A percentile compares a stretch with the other conserved stretches of the same genome.
phyloP scores from a whole-genome alignment of 1,140 invertebrate species.

The Hycleus phaleratus region DNA sequence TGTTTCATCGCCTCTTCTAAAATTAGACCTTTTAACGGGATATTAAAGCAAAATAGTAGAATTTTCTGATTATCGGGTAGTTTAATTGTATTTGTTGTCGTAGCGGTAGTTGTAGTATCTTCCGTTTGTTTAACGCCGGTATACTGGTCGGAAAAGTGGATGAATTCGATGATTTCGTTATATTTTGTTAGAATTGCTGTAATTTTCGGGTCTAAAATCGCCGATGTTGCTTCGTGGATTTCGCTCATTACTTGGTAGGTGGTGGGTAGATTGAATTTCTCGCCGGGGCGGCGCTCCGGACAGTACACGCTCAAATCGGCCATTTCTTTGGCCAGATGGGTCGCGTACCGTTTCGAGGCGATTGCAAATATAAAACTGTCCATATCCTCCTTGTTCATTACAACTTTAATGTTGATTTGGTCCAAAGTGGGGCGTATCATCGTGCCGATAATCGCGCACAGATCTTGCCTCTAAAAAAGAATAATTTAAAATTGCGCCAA shows the following conservation, averaged over 20 bases:
- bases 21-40: slow-evolving; percentile 57
- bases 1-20: slow-evolving; percentile 57
- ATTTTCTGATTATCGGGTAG: slow-evolving; percentile 44
- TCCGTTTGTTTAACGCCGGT: slow-evolving; percentile 83
- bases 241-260: slow-evolving; percentile 83
- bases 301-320: slow-evolving; percentile 89
- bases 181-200: slow-evolving; percentile 77
- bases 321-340: slow-evolving; percentile 84
- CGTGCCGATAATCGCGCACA: slow-evolving; percentile 79
- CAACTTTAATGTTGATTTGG: slow-evolving; percentile 77
- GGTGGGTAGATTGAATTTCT: slow-evolving; percentile 78
- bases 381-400: slow-evolving; percentile 84
- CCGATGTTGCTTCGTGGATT: slow-evolving; percentile 75
- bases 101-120: slow-evolving; percentile 18
- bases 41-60: slow-evolving; percentile 78
- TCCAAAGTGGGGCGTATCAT: slow-evolving; percentile 80
- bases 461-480: slow-evolving; percentile 72
- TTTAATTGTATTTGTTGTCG: slow-evolving; percentile 23
- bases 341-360: slow-evolving; percentile 80
- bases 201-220: slow-evolving; percentile 79
- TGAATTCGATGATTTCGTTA: slow-evolving; percentile 82
- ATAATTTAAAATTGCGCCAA: not conserved
- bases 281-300: slow-evolving; percentile 76
- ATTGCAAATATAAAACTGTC: slow-evolving; percentile 91
- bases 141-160: slow-evolving; percentile 96